Conservation (phyloP, 2,113 vertebrate species). For the Tapirus terrestris region DNA sequence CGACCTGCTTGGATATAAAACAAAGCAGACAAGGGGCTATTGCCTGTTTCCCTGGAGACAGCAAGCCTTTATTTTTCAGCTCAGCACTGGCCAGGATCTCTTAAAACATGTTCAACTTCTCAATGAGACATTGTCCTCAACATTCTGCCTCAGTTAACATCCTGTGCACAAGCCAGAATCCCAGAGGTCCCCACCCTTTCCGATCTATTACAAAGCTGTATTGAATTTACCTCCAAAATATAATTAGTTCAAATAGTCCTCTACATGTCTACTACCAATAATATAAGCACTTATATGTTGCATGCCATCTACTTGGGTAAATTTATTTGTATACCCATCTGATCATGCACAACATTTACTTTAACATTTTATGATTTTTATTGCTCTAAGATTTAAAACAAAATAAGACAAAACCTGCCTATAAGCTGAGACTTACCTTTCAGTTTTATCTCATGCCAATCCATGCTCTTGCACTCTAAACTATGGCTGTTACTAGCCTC, state of each 20-base stretch:
- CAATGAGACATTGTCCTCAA: neutral
- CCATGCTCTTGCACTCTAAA: neutral
- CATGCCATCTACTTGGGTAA: neutral
- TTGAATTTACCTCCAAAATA: neutral
- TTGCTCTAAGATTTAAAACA: neutral
- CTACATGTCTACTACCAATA: neutral
- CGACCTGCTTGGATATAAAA: neutral
- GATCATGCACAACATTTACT: neutral
- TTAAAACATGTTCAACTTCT: neutral
- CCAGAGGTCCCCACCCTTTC: neutral
- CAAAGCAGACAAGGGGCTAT: neutral
- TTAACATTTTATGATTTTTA: neutral
- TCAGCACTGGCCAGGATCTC: neutral
- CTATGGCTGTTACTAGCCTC: rapidly evolving
- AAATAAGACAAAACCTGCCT: neutral
- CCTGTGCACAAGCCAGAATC: neutral
- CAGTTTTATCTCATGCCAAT: neutral
- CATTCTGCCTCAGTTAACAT: neutral
- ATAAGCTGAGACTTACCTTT: neutral
- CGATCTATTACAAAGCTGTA: neutral
- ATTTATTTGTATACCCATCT: neutral
- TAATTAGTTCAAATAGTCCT: neutral
- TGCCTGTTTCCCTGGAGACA: neutral
- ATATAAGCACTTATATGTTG: rapidly evolving
- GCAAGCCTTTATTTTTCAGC: neutral